Evolutionary conservation across 35 echinoderm and acorn worm species (phyloP), one percentile per base, ranked within the genome.

Genomic region (Apostichopus parvimensis): DNA sequence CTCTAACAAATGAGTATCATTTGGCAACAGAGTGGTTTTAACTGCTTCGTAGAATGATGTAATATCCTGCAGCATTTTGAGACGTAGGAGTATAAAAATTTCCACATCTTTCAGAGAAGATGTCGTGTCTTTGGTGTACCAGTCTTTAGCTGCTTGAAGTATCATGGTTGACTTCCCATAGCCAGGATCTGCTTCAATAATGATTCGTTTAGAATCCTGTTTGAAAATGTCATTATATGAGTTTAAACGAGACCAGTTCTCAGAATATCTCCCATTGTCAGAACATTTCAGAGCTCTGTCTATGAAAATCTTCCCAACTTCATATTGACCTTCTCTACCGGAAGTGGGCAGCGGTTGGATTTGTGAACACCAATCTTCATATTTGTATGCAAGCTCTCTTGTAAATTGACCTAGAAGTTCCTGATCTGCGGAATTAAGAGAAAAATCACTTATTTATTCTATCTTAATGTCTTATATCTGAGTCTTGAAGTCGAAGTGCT

Each of bases 101-200:
- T 88, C 52, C 0, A 52, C 34, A 62, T 88, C 62, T 88, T 75
- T 88, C 0, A 68, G 52, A 24, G 64, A 26, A 0, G 62, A 88
- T 8, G 13, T 52, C 4, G 17, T 28, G 14, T 52, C n/a, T 26
- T 65, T 17, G 1, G 4, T 88, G 68, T 0, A 65, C 86, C 86
- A 88, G 86, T 88, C 86, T 25, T 72, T 22, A 8, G 56, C 81
- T 58, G 81, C 81, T 58, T 84, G 55, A 1, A 60, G 81, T 59
- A 84, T 84, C 81, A 84, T 84, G 4, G 81, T 84, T 84, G 81
- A 84, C 54, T 84, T 84, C 14, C 81, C 81, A 59, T 58, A 84
- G 2, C 81, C 81, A 22, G 81, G 81, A 4, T 84, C 81, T 22
- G 54, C 81, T 59, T 84, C 81, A n/a, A 59, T 58, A 57, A 57